Evolutionary conservation across 2,888 invertebrate genomes (phyloP), one percentile per base, ranked within the genome.

Genomic region (Marronus borbonicus): DNA sequence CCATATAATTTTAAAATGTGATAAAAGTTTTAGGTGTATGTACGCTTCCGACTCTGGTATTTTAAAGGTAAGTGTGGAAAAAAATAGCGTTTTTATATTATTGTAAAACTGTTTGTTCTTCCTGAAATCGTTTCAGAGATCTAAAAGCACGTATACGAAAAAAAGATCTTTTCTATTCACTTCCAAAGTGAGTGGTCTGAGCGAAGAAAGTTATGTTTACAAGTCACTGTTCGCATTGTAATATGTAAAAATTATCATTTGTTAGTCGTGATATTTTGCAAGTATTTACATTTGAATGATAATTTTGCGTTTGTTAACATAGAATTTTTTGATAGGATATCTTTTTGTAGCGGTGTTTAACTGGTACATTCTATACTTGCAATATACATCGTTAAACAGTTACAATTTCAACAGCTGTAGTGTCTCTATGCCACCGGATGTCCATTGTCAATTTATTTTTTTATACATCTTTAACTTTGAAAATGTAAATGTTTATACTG

Each of bases 371-470:
- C 12, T 3, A 60, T 28, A 28, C 60, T 12, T 39, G 39, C 39
- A 39, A 55, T 70, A 55, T 31, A 36, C 55, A 52, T 70, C 8
- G 20, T 17, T 44, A 12, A 72, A 36, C 10, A 58, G 58, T 72
- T 72, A 55, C 55, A 31, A 58, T 20, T 68, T 50, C 36, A 60
- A 60, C 75, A 75, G 75, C 75, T 76, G 76, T 55, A 39, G 49
- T 28, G 39, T 55, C 28, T 76, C 66, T 14, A n/a, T 50, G 7
- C 50, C 65, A 74, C 77, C 70, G 77, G 77, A 77, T 77, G 77
- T 64, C 55, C 72, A 77, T 74, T 77, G 77, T 77, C 77, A 72
- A 65, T 77, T 77, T 77, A 74, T 77, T 77, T 77, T 55, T 64
- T 77, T 74, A 64, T 72, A 62, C 50, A 58, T 36, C 60, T 72